These are phyloP conservation scores for Nothocercus nigrocapillus DNA, from an alignment of 2,113 vertebrate species.

Conservation along the genomic window DNA sequence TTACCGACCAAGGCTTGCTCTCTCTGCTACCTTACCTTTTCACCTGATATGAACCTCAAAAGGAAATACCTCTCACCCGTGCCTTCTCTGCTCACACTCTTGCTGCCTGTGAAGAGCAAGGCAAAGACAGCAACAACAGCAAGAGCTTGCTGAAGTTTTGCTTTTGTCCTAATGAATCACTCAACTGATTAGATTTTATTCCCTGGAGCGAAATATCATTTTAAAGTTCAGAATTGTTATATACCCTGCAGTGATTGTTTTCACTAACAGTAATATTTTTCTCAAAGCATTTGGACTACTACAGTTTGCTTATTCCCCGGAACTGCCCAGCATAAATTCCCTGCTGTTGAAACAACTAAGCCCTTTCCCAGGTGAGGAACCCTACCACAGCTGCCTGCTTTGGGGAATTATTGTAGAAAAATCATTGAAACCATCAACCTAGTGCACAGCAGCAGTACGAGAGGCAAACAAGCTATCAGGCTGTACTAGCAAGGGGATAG, in stretches of 20 bases:
- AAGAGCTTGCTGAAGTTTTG: background rate
- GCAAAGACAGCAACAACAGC: background rate
- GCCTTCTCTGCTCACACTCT: background rate
- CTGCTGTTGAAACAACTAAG: background rate
- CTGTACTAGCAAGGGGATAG: conserved; percentile 17
- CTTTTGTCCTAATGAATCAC: background rate
- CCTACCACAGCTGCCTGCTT: background rate
- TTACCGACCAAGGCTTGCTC: background rate
- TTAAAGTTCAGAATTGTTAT: background rate
- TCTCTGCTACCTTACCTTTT: background rate
- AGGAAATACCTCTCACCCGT: background rate
- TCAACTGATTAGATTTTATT: background rate
- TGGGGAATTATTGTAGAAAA: conserved; percentile 24
- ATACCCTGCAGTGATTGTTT: background rate
- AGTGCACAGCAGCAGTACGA: background rate
- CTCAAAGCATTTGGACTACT: background rate
- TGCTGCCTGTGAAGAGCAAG: background rate
- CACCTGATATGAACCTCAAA: conserved; percentile 23
- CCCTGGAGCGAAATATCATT: background rate
- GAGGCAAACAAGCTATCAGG: background rate
- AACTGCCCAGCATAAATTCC: background rate
- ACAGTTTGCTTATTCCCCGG: background rate
- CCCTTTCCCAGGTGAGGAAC: background rate
- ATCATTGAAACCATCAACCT: conserved; percentile 17
- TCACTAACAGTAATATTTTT: background rate